Percentiles rank a stretch among this genome's conserved stretches.
phyloP scores from a whole-genome alignment of 2,888 invertebrate species.

The Drosophila lutescens region DNA sequence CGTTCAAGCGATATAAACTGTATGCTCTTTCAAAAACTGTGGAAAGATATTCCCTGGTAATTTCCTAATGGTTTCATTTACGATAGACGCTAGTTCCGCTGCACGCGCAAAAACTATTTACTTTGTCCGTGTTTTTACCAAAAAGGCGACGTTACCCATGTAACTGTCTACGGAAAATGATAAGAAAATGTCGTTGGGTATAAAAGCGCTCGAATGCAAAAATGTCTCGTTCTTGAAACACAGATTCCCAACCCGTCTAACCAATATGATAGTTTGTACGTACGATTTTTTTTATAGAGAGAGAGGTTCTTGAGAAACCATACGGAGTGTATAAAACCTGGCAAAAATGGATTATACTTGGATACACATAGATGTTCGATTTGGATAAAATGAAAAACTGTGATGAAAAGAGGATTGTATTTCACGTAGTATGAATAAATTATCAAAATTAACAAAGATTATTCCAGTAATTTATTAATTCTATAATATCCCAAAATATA shows the following conservation, averaged over 20 bases:
- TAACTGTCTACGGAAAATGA: background rate
- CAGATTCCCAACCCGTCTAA: background rate
- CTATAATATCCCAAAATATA: too few relatives aligned
- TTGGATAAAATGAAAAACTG: background rate
- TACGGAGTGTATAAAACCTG: background rate
- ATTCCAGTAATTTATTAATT: too few relatives aligned
- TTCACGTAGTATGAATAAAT: too few relatives aligned
- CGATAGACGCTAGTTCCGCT: constrained; percentile 1
- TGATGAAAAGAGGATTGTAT: too few relatives aligned
- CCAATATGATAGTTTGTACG: constrained; percentile 4
- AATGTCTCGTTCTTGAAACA: constrained; percentile 1
- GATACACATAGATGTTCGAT: background rate
- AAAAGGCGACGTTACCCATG: background rate
- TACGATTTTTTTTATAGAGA: background rate
- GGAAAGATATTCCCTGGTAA: background rate
- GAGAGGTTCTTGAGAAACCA: background rate
- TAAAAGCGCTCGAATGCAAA: background rate
- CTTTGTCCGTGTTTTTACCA: background rate
- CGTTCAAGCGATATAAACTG: too few relatives aligned
- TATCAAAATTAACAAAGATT: too few relatives aligned
- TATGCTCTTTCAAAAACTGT: too few relatives aligned
- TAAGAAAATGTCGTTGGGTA: background rate
- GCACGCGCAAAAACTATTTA: constrained; percentile 8
- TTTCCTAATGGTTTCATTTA: constrained; percentile 2
- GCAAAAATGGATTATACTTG: background rate